Evolutionary conservation across 2,113 vertebrate genomes (phyloP).

Genomic region (Cheirogaleus medius): DNA sequence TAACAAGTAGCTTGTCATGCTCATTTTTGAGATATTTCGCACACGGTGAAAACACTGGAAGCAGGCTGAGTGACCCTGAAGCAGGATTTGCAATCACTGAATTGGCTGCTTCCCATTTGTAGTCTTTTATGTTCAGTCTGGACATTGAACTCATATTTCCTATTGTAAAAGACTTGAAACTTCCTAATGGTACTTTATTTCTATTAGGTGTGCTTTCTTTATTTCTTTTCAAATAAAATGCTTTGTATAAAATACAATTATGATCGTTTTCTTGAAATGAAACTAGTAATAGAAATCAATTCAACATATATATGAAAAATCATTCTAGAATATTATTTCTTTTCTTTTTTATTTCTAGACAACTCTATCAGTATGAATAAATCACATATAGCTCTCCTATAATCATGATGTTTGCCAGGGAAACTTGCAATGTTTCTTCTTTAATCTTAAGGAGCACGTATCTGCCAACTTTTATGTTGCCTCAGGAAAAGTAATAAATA

Average conservation of each 20-base stretch:
- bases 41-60: neutral
- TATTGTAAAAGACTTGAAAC: neutral
- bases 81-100: neutral
- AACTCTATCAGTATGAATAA: slow-evolving; percentile 33
- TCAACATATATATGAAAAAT: neutral
- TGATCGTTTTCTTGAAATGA: neutral
- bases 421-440: neutral
- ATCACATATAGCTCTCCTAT: neutral
- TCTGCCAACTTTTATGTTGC: slow-evolving; percentile 27
- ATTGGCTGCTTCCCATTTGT: neutral
- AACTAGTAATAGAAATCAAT: neutral
- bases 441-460: slow-evolving; percentile 8
- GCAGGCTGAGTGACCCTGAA: neutral
- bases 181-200: neutral
- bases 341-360: neutral
- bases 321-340: neutral
- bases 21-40: neutral
- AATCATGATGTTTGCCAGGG: neutral
- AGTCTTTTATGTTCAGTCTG: neutral
- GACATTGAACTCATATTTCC: neutral
- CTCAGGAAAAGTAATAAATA: slow-evolving; percentile 32
- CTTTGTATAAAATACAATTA: neutral
- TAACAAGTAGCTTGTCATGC: neutral
- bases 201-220: neutral
- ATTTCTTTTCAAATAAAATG: neutral